Evolutionary conservation across 2,113 vertebrate genomes (phyloP), one percentile per base, ranked within the genome.

Genomic region (Pampusana beccarii): DNA sequence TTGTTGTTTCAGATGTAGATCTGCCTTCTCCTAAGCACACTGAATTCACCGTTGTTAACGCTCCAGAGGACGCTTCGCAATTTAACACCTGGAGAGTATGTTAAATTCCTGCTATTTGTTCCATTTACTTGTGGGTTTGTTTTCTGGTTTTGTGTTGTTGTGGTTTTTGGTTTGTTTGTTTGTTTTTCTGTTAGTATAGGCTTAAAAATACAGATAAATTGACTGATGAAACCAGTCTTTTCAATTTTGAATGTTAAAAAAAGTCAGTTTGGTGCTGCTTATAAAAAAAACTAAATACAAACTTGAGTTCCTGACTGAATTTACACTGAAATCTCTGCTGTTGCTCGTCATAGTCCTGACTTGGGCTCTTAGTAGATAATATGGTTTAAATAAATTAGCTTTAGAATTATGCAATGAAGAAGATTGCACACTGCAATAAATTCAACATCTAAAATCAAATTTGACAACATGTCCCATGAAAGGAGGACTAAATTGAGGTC

Each of bases 91-190:
- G 51, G 58, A 40, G 34, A 58, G 53, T 9, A 28, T 19, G 34
- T 46, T 54, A 40, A 82, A 50, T 70, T 74, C 46, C 53, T 90
- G n/a, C 51, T 58, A 8, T 24, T 24, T 79, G 7, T 66, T 90
- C 54, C 54, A 7, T 19, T 72, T 46, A 13, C 8, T 14, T 67
- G 20, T 26, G 48, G 14, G 1, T 0, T 58, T 46, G 51, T 50
- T 46, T 11, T 40, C 44, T 9, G 18, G 9, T 46, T 18, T 19
- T 46, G 44, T 46, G 44, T 46, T 46, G 44, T 14, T 66, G 21
- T 29, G 46, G 16, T 1, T 0, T 2, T 0, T 46, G 44, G 14
- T 53, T 11, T 34, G 2, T 0, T 21, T 24, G 51, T 50, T 54
- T 11, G 34, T 6, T 51, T 61, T n/a, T 58, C n/a, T 33, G 7